Conservation (phyloP, 2,113 vertebrate genomes). For the Megaptera novaeangliae region DNA sequence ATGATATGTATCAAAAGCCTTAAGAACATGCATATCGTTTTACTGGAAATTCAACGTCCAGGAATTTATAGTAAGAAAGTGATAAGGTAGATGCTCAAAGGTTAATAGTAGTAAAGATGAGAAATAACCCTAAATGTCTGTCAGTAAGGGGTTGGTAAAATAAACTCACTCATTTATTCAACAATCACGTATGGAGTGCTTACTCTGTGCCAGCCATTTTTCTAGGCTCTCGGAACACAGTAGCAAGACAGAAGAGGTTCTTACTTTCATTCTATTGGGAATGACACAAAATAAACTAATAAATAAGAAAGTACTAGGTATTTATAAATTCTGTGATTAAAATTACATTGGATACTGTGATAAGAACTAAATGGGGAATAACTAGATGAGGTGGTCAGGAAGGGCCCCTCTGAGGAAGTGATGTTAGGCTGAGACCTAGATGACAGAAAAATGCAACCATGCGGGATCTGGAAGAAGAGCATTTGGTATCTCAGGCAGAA, state of each 20-base stretch:
- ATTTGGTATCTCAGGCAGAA: neutral
- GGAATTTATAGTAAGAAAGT: constrained; percentile 8
- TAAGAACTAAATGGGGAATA: neutral
- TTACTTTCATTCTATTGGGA: neutral
- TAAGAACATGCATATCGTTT: neutral
- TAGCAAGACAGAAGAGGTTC: neutral
- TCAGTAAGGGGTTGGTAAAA: neutral
- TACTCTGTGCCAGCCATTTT: neutral
- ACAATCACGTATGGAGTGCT: neutral
- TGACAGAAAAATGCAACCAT: neutral
- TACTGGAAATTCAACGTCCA: neutral
- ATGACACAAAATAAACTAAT: constrained; percentile 2
- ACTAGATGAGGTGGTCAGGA: neutral
- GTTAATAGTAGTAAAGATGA: neutral
- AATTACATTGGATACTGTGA: neutral
- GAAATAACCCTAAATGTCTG: neutral
- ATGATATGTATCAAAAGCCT: neutral
- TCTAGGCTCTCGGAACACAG: neutral
- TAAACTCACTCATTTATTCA: neutral
- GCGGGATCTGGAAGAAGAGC: neutral
- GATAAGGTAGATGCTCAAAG: neutral
- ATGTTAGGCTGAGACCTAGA: neutral
- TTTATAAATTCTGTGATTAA: neutral
- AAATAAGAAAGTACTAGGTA: neutral
- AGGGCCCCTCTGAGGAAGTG: neutral